Evolutionary conservation across 2,888 invertebrate genomes (phyloP), one percentile per base, ranked within the genome.

Genomic region (Rhagophthalmus giganteus): DNA sequence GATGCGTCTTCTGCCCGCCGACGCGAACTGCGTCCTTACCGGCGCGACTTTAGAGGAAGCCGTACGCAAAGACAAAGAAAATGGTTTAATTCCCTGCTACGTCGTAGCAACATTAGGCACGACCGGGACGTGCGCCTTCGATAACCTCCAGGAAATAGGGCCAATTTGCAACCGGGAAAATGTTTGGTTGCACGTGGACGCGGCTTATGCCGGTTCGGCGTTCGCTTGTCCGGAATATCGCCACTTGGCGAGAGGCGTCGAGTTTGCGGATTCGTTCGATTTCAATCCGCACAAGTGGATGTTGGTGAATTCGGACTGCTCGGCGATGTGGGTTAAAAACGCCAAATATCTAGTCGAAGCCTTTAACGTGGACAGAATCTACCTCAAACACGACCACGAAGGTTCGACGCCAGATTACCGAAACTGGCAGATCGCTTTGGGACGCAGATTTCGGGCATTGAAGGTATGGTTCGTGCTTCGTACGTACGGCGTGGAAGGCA

Each of bases 201-300:
- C 96, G 1, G 97, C 97, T 0, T 98, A 98, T 71, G 97, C 96
- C 2, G 90, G 97, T 1, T 84, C 89, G 5, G 92, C 94, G 1
- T 87, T 97, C 64, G 84, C 92, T 42, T 92, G 97, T 66, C 94
- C 95, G 0, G 98, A 98, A 75, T 93, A 87, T 72, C 83, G 90
- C 40, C 79, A 88, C 60, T 75, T 90, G 7, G 85, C 92, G 78
- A 79, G 81, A 46, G 91, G 91, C 0, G 72, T 91, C 2, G 83
- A 97, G 72, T 82, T 83, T 46, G 90, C 86, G 0, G 90, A 94
- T 69, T 96, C 96, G 0, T 87, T 96, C 64, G 94, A 94, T 72
- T 86, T 95, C 55, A 99, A 99, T 73, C 86, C 92, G 0, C 96
- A 97, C 74, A 98, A 99, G 77, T 96, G 95, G 88, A 80, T 98